Evolutionary conservation across 1,140 invertebrate genomes (phyloP).

Genomic region (Zaprionus capensis): DNA sequence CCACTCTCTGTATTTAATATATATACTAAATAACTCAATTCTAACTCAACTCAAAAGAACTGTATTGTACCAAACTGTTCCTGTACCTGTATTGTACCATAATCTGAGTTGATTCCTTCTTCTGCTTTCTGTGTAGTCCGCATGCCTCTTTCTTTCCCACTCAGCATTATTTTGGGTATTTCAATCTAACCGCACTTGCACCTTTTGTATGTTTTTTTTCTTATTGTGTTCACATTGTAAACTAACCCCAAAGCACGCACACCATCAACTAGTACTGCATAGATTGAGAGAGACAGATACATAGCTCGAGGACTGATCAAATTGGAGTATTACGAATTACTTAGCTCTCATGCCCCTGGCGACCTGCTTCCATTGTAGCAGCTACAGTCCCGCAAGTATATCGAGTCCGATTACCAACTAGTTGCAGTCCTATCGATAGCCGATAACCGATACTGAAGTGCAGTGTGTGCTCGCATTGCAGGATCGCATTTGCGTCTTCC

Average conservation of each 20-base stretch:
- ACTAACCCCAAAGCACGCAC: conserved; percentile 22
- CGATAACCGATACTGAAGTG: conserved; percentile 16
- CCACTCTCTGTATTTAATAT: background rate
- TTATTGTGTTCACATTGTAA: conserved; percentile 14
- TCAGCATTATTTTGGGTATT: background rate
- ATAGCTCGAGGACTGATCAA: background rate
- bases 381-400: conserved; percentile 6
- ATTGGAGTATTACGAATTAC: background rate
- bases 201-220: conserved; percentile 9
- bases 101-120: conserved; percentile 16
- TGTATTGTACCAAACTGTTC: conserved; percentile 1
- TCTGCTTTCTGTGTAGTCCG: conserved; percentile 42
- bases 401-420: background rate
- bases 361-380: background rate
- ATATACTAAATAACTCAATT: background rate
- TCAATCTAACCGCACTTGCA: conserved; percentile 40
- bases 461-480: conserved; percentile 63
- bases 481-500: conserved; percentile 78
- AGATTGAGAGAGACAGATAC: background rate
- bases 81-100: background rate
- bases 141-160: conserved; percentile 24
- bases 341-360: background rate
- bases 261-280: conserved; percentile 10
- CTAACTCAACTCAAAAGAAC: background rate
- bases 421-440: background rate